Evolutionary conservation across 2,888 invertebrate species (phyloP), one percentile per base, ranked within the genome.

Genomic region (Sesia apiformis): DNA sequence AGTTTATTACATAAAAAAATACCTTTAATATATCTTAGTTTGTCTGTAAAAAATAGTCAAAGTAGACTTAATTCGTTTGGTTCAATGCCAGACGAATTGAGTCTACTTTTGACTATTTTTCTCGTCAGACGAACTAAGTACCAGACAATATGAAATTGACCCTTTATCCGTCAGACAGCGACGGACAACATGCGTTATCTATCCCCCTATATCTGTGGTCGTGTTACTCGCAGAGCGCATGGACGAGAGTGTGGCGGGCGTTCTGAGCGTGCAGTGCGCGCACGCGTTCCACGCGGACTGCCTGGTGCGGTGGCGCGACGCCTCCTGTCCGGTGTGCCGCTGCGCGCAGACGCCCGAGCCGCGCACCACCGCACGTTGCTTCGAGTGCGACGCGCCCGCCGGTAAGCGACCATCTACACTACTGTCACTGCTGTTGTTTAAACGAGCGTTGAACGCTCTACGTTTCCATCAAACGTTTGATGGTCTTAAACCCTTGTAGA

Each of bases 201-300:
- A 23, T 23, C 23, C 23, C 49, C 49, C 7, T 49, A 8, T 7
- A 8, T 49, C 7, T 2, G n/a, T 23, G 5, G 49, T 23, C 23
- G 23, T 49, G 49, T 49, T 5, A 5, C 8, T 52, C 4, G 0
- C 69, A 84, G 99, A 99, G 84, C 93, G 98, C 57, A 97, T 97
- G 98, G 99, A 99, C 81, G 99, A 99, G 85, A 97, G 98, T 66
- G 97, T 98, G 6, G 98, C 98, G 76, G 98, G 98, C 6, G 96
- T 99, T 59, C 90, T 99, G 63, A 98, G 98, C 40, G 98, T 99
- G 74, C 92, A 99, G 58, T 99, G 99, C 79, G 99, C 99, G 85
- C 99, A 99, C 85, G 95, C 97, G 2, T 99, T 99, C 87, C 99
- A 99, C 85, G 95, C 97, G 5, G 94, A 94, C 72, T 99, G 99